phyloP scores from a whole-genome alignment of 1,140 invertebrate species.

The Periplaneta americana region DNA sequence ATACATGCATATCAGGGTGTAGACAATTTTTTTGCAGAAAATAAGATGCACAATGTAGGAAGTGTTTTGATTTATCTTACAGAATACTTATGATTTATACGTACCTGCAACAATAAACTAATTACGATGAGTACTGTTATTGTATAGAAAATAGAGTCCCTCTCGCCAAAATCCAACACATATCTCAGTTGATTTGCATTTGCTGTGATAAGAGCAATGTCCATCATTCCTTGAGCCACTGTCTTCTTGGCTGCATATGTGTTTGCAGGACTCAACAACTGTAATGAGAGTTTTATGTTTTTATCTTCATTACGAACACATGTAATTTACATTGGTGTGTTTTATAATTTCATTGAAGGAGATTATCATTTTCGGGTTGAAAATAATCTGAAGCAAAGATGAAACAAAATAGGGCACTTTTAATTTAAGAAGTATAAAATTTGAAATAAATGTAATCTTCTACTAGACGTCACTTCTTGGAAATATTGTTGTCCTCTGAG shows the following conservation, averaged over 20 bases:
- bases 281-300: neutral
- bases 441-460: neutral
- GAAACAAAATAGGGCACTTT: neutral
- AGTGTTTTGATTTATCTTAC: too few species aligned
- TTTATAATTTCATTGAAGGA: neutral
- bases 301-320: neutral
- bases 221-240: conserved; percentile 34
- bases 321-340: neutral
- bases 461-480: neutral
- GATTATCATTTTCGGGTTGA: too few species aligned
- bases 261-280: conserved; percentile 1
- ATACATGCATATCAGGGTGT: too few species aligned
- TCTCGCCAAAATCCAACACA: conserved; percentile 24
- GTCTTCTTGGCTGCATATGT: conserved; percentile 35
- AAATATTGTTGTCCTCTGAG: too few species aligned
- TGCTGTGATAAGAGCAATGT: conserved; percentile 31
- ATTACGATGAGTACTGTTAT: conserved; percentile 30
- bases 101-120: conserved; percentile 36
- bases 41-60: too few species aligned
- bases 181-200: conserved; percentile 37
- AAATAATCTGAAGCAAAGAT: neutral
- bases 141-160: conserved; percentile 23
- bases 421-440: neutral
- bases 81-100: too few species aligned
- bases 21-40: too few species aligned